A percentile compares a stretch with the other conserved stretches of the same genome.
phyloP scores from a whole-genome alignment of 2,888 invertebrate species.

The Suillia variegata region DNA sequence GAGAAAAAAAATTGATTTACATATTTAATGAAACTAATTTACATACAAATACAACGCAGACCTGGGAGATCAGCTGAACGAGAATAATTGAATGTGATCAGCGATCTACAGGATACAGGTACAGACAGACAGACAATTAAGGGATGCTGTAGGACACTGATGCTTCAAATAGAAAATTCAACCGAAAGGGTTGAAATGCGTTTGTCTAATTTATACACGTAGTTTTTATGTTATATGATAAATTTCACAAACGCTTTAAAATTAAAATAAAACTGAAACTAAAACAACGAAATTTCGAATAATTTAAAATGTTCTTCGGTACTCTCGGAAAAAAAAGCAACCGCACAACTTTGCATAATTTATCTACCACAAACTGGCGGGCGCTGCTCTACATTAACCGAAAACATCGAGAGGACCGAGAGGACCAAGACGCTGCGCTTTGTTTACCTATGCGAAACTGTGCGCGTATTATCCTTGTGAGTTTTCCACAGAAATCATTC shows the following conservation, averaged over 20 bases:
- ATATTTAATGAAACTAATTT: slow-evolving; percentile 52
- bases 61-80: slow-evolving; percentile 31
- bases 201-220: too few species aligned
- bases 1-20: slow-evolving; percentile 34
- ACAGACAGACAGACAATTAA: too few species aligned
- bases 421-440: neutral
- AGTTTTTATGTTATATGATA: too few species aligned
- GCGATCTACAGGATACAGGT: too few species aligned
- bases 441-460: neutral
- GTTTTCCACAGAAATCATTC: neutral
- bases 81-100: too few species aligned
- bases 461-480: slow-evolving; percentile 1
- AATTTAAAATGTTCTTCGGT: too few species aligned
- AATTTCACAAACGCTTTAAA: neutral
- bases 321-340: too few species aligned
- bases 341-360: slow-evolving; percentile 27
- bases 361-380: slow-evolving; percentile 5
- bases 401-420: too few species aligned
- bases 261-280: neutral
- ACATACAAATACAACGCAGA: slow-evolving; percentile 41
- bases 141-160: neutral
- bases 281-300: neutral
- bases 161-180: too few species aligned
- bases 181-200: too few species aligned
- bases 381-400: neutral